A percentile compares a stretch with the other conserved stretches of the same genome.
Evolutionary conservation across 2,113 vertebrate genomes (phyloP).

Genomic region (Parus major): DNA sequence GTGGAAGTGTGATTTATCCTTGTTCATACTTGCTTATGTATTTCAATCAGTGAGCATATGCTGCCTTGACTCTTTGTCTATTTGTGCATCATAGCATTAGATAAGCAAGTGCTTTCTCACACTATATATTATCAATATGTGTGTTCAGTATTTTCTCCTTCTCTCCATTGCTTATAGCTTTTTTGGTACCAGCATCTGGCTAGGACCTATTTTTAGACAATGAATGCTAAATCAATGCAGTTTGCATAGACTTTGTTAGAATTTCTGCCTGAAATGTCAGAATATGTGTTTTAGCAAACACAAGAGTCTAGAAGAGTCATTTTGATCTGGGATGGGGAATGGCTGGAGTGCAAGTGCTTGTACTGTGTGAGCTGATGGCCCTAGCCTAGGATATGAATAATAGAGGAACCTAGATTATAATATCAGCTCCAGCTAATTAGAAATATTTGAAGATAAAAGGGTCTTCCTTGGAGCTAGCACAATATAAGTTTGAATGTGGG

Average conservation of each 20-base stretch:
- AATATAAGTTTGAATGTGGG: neutral
- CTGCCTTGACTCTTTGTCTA: neutral
- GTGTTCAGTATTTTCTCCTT: neutral
- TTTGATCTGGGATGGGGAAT: neutral
- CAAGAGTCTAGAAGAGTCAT: neutral
- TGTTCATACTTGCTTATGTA: neutral
- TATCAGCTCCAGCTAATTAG: neutral
- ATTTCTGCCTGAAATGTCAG: neutral
- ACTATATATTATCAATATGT: neutral
- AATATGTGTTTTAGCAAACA: neutral
- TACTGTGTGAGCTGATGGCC: neutral
- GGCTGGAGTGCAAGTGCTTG: neutral
- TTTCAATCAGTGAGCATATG: neutral
- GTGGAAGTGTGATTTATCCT: neutral
- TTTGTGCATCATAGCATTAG: neutral
- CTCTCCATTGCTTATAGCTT: neutral
- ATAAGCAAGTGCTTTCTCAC: neutral
- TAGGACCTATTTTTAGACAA: constrained; percentile 14
- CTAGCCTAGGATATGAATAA: neutral
- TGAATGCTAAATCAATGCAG: neutral
- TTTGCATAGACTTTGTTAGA: neutral
- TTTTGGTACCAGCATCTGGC: neutral
- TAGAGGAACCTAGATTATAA: neutral
- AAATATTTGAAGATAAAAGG: neutral
- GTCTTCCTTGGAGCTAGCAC: neutral